phyloP scores from a whole-genome alignment of 2,113 vertebrate genomes.

The Scytalopus superciliaris region DNA sequence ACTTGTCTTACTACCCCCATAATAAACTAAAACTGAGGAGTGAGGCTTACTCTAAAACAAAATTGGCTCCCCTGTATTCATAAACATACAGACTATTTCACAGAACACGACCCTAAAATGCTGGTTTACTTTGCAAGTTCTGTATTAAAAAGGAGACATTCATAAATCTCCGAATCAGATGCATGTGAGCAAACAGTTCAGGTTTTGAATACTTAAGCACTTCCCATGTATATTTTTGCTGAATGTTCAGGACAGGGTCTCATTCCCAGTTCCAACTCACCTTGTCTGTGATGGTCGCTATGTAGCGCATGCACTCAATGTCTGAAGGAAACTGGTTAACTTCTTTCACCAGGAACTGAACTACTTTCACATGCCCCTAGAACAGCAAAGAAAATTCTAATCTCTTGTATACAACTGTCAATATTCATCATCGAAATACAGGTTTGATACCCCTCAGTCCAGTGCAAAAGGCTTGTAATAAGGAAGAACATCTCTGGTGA shows the following conservation, averaged over 20 bases:
- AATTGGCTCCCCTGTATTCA: background rate
- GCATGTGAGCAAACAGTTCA: background rate
- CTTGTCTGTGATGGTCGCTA: slow-evolving; percentile 98
- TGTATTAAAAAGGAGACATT: background rate
- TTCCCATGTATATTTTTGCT: background rate
- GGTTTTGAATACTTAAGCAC: background rate
- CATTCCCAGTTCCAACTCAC: slow-evolving; percentile 63
- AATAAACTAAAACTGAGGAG: background rate
- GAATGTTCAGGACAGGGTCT: background rate
- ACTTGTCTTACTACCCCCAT: background rate
- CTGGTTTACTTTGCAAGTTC: background rate
- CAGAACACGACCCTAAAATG: background rate
- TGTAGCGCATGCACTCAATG: slow-evolving; percentile 99
- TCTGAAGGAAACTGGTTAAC: slow-evolving; percentile 98
- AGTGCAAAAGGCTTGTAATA: background rate
- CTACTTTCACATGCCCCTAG: slow-evolving; percentile 97
- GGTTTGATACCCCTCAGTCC: background rate
- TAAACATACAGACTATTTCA: background rate
- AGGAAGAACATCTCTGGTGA: background rate
- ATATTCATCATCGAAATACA: background rate
- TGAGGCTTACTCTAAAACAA: background rate
- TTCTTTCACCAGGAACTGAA: slow-evolving; percentile 98
- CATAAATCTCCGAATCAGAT: background rate
- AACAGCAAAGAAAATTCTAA: background rate
- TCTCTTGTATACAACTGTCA: background rate